These are phyloP conservation scores for Cetonia aurata DNA, from an alignment of 2,888 invertebrate genomes.

Conservation along the genomic window DNA sequence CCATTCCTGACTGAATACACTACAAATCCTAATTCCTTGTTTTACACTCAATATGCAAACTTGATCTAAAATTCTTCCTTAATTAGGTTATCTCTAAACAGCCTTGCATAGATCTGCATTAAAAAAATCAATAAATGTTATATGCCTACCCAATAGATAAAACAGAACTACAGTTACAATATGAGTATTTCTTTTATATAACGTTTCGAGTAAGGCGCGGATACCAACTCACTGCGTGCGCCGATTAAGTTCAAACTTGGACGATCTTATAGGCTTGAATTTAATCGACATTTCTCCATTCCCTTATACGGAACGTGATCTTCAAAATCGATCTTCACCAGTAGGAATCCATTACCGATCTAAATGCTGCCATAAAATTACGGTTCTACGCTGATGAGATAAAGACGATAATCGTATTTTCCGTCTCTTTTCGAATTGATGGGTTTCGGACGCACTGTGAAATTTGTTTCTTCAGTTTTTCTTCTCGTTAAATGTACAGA, in stretches of 20 bases:
- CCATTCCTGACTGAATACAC: too few relatives aligned
- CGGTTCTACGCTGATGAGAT: constrained; percentile 39
- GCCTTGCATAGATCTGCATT: too few relatives aligned
- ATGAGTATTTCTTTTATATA: too few relatives aligned
- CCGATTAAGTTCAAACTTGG: constrained; percentile 36
- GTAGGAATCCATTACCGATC: constrained; percentile 38
- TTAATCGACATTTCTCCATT: constrained; percentile 39
- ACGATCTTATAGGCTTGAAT: constrained; percentile 28
- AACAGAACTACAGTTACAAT: too few relatives aligned
- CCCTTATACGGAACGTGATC: constrained; percentile 43
- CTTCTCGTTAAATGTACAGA: neutral
- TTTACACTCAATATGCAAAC: too few relatives aligned
- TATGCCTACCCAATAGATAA: too few relatives aligned
- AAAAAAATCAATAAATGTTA: too few relatives aligned
- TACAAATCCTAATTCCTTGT: too few relatives aligned
- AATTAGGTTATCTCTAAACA: too few relatives aligned
- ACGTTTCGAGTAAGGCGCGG: too few relatives aligned
- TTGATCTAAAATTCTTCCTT: too few relatives aligned
- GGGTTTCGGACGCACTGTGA: constrained; percentile 27
- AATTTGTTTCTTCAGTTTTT: constrained; percentile 37
- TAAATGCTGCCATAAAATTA: constrained; percentile 43
- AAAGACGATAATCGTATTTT: constrained; percentile 37
- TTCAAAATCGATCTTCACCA: constrained; percentile 41
- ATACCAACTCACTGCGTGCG: neutral
- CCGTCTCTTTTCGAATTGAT: constrained; percentile 6